A percentile compares a stretch with the other conserved stretches of the same genome.
Conservation (phyloP, 2,113 vertebrate species). For the Perca fluviatilis region DNA sequence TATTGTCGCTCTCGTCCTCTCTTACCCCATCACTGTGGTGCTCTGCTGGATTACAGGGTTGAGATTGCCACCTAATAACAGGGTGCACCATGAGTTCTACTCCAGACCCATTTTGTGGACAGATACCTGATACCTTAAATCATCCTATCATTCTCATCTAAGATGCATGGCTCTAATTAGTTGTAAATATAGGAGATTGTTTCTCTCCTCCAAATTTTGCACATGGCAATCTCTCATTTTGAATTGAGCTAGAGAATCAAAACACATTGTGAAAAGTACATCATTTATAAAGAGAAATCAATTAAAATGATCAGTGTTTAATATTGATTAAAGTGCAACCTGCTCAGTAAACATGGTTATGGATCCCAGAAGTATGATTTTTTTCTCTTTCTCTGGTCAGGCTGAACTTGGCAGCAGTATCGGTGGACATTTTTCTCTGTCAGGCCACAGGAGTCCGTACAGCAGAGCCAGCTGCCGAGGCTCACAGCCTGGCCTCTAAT, state of each 20-base stretch:
- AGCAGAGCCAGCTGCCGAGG: slow-evolving; percentile 94
- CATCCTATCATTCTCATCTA: slow-evolving; percentile 76
- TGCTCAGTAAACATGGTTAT: slow-evolving; percentile 86
- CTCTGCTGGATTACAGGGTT: slow-evolving; percentile 69
- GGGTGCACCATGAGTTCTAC: slow-evolving; percentile 54
- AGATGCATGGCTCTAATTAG: slow-evolving; percentile 75
- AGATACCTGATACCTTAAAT: slow-evolving; percentile 76
- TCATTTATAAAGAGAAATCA: slow-evolving; percentile 9
- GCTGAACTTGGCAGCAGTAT: slow-evolving; percentile 89
- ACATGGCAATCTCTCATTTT: slow-evolving; percentile 74
- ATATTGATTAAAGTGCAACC: slow-evolving; percentile 73
- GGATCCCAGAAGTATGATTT: slow-evolving; percentile 84
- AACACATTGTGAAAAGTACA: slow-evolving; percentile 34
- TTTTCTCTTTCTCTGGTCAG: slow-evolving; percentile 67
- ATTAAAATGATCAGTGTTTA: slow-evolving; percentile 29
- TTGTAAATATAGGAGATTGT: slow-evolving; percentile 77
- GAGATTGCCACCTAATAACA: slow-evolving; percentile 69
- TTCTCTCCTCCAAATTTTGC: slow-evolving; percentile 77
- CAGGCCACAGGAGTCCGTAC: slow-evolving; percentile 94
- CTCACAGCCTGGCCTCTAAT: slow-evolving; percentile 97
- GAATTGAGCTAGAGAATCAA: slow-evolving; percentile 65
- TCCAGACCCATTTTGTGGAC: slow-evolving; percentile 59
- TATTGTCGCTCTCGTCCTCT: slow-evolving; percentile 50
- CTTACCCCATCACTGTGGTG: slow-evolving; percentile 38
- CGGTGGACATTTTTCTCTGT: slow-evolving; percentile 95